Base-by-base conservation (phyloP, 2,113 vertebrate species). In the Casuarius casuarius region DNA sequence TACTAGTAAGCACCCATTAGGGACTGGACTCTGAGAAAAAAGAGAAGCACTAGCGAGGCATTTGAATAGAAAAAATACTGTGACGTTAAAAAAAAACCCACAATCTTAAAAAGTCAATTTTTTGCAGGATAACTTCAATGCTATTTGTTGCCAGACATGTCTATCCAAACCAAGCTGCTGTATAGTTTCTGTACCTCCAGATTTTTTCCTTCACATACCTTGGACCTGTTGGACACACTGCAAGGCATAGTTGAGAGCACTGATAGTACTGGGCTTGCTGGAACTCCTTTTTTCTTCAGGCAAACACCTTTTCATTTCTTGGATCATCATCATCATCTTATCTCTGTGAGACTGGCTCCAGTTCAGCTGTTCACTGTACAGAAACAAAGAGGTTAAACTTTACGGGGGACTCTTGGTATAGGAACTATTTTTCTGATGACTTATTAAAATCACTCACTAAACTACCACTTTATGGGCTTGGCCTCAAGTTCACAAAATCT, bases 261-360 rank as follows among this genome's bases (percentile, higher is more conserved):
- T 98, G 42, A 99, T 95, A 5, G 98, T 99, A 89, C 98, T 98
- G 54, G 98, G 97, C 95, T 99, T 99, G 91, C 87, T 98, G 90
- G 95, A 98, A 71, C 75, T 97, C 78, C 81, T 96, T 86, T 98
- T 98, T 86, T 99, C 98, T 1, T 97, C 97, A 4, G 98, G 99
- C 18, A 99, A 97, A 78, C 97, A 98, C 92, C 97, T 99, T 93
- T 99, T 99, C 98, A 99, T 99, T 97, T 99, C 99, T 83, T 98
- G 98, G 87, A 99, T 98, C 70, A 98, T 98, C 83, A 86, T 65
- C 85, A 48, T 95, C 95, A 96, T 97, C 93, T 99, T 58, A 52
- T 99, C 98, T 95, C 96, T 97, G 84, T 98, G 98, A 42, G 97
- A 86, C 66, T 98, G 98, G 4, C 95, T 97, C 78, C 92, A 95